Base-by-base conservation (phyloP, 2,113 vertebrate species). In the Tupaia chinensis region DNA sequence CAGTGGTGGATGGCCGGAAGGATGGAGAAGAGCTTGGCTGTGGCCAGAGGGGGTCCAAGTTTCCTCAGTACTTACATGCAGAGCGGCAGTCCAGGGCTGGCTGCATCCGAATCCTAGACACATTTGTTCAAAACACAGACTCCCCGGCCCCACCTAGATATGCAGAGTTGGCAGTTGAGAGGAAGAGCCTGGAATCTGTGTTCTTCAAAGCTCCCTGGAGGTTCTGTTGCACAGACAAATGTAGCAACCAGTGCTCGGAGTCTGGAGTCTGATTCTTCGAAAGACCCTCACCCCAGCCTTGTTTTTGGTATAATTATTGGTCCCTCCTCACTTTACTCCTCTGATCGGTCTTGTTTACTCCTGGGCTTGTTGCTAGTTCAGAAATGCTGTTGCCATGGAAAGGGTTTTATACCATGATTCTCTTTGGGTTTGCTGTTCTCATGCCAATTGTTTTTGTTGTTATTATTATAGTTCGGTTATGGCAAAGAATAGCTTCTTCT, bases 361-460 rank as follows among this genome's bases (percentile, higher is more conserved):
- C 34, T 15, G 15, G 32, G 23, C 53, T 22, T 19, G 22, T 68
- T 58, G 14, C 32, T 66, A 44, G 79, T 69, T 94, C 82, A 14
- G 70, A 91, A 78, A 81, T 82, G 74, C 92, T 9, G 79, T 91
- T 78, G n/a, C 83, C 77, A 91, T 54, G 82, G 82, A 77, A 82
- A 87, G 34, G 22, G 44, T 20, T 89, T 76, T 44, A 9, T 7
- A 16, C 60, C 27, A 6, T 44, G 69, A 65, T 63, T 91, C 53
- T 91, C 80, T 92, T n/a, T 9, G 4, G 69, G 56, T 63, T 72
- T 56, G 23, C 66, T 76, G 54, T 94, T 32, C 34, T 72, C 23
- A 1, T 53, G 44, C 20, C 78, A 34, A 1, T 32, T 76, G 58
- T 44, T 88, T 82, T 70, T 88, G 69, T 83, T 76, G n/a, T 54